These are phyloP conservation scores for Asarcornis scutulata DNA, from an alignment of 2,113 vertebrate genomes.

Conservation along the genomic window DNA sequence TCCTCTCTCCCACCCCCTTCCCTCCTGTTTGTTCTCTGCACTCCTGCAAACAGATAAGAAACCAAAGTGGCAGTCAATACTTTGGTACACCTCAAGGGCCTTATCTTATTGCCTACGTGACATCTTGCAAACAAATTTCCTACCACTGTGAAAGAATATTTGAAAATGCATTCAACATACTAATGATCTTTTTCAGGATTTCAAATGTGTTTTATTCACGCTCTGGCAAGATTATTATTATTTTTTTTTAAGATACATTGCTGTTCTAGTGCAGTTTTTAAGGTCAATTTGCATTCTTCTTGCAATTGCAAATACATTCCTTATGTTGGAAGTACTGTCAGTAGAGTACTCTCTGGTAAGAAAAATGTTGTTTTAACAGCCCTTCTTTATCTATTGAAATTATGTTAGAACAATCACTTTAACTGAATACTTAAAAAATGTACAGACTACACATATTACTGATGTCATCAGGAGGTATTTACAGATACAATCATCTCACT, in stretches of 20 bases:
- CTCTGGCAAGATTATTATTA: neutral
- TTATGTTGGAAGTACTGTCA: neutral
- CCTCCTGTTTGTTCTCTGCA: neutral
- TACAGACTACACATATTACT: neutral
- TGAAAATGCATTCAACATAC: neutral
- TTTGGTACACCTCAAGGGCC: neutral
- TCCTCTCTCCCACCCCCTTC: neutral
- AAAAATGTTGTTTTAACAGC: neutral
- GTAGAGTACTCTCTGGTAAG: neutral
- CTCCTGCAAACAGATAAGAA: slow-evolving; percentile 12
- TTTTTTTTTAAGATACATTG: neutral
- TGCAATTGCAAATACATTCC: neutral
- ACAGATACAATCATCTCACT: fast-evolving
- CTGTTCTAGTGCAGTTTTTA: neutral
- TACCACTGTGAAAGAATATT: neutral
- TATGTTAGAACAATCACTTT: neutral
- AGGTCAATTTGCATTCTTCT: neutral
- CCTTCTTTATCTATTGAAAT: neutral
- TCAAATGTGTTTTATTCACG: neutral
- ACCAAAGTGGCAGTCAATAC: slow-evolving; percentile 8
- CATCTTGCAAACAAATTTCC: neutral
- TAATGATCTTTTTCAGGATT: neutral
- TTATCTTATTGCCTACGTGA: neutral
- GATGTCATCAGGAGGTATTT: neutral
- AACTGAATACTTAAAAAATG: neutral